Evolutionary conservation across 2,888 invertebrate species (phyloP), one percentile per base, ranked within the genome.

Genomic region (Drosophila yooni): DNA sequence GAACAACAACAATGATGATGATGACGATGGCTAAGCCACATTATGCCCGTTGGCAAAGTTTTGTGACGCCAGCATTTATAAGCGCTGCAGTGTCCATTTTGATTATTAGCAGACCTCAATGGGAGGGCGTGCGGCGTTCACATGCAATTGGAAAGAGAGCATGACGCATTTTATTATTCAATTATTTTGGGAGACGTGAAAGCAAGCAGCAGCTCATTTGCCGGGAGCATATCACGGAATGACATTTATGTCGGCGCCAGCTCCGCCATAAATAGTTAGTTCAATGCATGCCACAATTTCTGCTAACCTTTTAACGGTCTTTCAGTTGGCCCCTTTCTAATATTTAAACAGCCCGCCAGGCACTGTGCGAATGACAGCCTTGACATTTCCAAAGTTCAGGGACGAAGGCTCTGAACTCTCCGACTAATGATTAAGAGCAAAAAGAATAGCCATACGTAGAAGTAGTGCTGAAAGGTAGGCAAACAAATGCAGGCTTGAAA

Each of bases 1-100:
- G 53, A 78, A 40, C 38, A 74, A 57, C 66, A 63, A 40, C 25
- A 34, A 74, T 38, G 46, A 56, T 18, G 46, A 33, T 34, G 36
- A 58, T 62, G 63, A 52, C 57, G 63, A 81, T 70, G 84, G 74
- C 74, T 68, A 66, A 57, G 70, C 69, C 90, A 74, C 74, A 88
- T 87, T 83, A 78, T 82, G 90, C 82, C 84, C 87, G 79, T 73
- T 88, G 87, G 79, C 77, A 80, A 88, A 88, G 89, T 88, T 88
- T 83, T 72, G 68, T 77, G 87, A 71, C 87, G 87, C 89, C 87
- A 81, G 70, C 87, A 76, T 83, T 90, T 86, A 83, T 83, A 88
- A 88, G 56, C 73, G 74, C 52, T 60, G 52, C 71, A 72, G 79
- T 76, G 86, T 90, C 78, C 87, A 88, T 89, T 90, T 74, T 89